phyloP scores from a whole-genome alignment of 2,888 invertebrate species.

The Scaptomyza cyrtandrae region DNA sequence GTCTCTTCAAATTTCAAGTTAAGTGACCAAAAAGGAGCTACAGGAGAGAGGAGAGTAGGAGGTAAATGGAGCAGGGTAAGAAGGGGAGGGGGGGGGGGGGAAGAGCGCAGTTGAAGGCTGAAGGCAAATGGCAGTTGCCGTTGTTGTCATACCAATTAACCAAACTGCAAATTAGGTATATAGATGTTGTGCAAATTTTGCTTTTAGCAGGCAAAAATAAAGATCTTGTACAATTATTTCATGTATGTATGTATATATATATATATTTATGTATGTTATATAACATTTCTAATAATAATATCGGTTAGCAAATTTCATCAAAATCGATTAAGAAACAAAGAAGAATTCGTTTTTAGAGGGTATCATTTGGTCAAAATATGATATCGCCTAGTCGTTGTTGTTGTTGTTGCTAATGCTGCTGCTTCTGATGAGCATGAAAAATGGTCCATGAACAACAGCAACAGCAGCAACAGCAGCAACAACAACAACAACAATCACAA shows the following conservation, averaged over 20 bases:
- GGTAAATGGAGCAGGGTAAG: neutral
- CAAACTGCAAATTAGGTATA: no score
- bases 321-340: no score
- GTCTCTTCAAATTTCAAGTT: slow-evolving; percentile 68
- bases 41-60: neutral
- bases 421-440: slow-evolving; percentile 51
- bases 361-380: neutral
- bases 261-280: no score
- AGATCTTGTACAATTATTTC: no score
- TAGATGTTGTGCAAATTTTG: no score
- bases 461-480: neutral
- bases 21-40: slow-evolving; percentile 47
- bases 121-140: slow-evolving; percentile 18
- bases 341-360: no score
- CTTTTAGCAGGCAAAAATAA: no score
- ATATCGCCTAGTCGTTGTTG: neutral
- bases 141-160: slow-evolving; percentile 1
- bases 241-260: no score
- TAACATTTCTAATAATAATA: no score
- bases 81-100: no score
- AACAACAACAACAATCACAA: neutral
- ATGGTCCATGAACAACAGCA: slow-evolving; percentile 34
- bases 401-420: slow-evolving; percentile 8
- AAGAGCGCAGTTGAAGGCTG: neutral
- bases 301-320: no score